Base-by-base conservation (phyloP, 2,113 vertebrate genomes). In the Trichechus manatus region DNA sequence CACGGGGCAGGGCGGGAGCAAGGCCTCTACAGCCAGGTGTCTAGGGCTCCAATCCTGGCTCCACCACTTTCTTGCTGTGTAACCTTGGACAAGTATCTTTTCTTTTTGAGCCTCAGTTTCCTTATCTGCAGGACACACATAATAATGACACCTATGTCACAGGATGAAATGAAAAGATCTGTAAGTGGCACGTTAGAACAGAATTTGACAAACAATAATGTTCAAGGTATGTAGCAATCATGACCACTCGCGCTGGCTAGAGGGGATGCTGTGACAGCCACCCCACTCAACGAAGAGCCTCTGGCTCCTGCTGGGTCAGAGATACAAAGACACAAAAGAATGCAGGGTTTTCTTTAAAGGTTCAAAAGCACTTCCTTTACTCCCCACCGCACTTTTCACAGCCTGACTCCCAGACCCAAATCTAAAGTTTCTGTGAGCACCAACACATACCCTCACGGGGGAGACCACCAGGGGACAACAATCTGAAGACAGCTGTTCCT, bases 151-250 rank as follows among this genome's bases (percentile, higher is more conserved):
- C 17, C 56, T 0, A 7, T 25, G 7, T 23, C 77, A 17, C 25
- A 29, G 20, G n/a, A 59, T 25, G 6, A 81, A 29, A 33, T 1
- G 22, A 2, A 22, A 33, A 8, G 0, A 17, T 11, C 77, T 0
- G 2, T 3, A 31, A 3, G 44, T n/a, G 27, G 31, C 63, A 8
- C 1, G 10, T 1, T 1, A 11, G 25, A 44, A 42, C 17, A 27
- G 22, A 0, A 23, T n/a, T 1, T 0, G 27, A 78, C n/a, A 0
- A 15, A 44, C n/a, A 39, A n/a, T 2, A 9, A 0, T 0, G 1
- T 19, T 44, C 50, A 0, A 33, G 75, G 25, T 1, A 2, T 1
- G 15, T 0, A 4, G 53, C 63, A 61, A 6, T 17, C n/a, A 7
- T 3, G 4, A n/a, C n/a, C 2, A 4, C 22, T 25, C 19, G 14